Percentiles rank a stretch among this genome's conserved stretches.
phyloP scores from a whole-genome alignment of 2,797 vertebrate genomes.

The Borostomias antarcticus region DNA sequence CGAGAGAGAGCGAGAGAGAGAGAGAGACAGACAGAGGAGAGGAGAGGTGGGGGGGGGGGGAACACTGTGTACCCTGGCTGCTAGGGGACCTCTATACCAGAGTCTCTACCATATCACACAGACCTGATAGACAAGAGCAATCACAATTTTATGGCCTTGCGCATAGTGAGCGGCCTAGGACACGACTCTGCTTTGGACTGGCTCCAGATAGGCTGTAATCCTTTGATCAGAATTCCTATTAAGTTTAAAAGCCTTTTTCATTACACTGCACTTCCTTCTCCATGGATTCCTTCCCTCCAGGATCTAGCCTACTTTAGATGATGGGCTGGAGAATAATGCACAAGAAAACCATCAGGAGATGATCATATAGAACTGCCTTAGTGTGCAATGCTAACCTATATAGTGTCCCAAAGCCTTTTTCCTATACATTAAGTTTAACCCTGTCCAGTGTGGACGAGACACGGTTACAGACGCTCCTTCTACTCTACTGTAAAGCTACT shows the following conservation, averaged over 20 bases:
- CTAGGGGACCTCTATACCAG: neutral
- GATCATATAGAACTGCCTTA: constrained; percentile 13
- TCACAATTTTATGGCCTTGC: neutral
- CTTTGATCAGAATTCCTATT: constrained; percentile 47
- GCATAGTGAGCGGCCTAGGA: neutral
- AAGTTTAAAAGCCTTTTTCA: constrained; percentile 47
- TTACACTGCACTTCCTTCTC: constrained; percentile 28
- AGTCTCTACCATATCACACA: neutral
- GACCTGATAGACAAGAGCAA: neutral
- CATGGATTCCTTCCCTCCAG: constrained; percentile 14
- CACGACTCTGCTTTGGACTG: neutral
- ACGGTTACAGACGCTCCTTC: constrained; percentile 1
- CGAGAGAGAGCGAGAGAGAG: neutral
- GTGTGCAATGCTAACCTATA: constrained; percentile 23
- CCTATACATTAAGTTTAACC: constrained; percentile 16
- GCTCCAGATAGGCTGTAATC: constrained; percentile 27
- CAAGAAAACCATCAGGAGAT: constrained; percentile 19
- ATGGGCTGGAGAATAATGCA: constrained; percentile 14
- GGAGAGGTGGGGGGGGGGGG: neutral
- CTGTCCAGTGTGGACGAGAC: neutral
- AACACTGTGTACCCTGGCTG: neutral
- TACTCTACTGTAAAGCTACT: constrained; percentile 35
- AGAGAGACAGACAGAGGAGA: neutral
- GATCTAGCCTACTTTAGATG: neutral
- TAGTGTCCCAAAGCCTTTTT: constrained; percentile 30